Evolutionary conservation across 2,888 invertebrate species (phyloP).

Genomic region (Thymelicus sylvestris): DNA sequence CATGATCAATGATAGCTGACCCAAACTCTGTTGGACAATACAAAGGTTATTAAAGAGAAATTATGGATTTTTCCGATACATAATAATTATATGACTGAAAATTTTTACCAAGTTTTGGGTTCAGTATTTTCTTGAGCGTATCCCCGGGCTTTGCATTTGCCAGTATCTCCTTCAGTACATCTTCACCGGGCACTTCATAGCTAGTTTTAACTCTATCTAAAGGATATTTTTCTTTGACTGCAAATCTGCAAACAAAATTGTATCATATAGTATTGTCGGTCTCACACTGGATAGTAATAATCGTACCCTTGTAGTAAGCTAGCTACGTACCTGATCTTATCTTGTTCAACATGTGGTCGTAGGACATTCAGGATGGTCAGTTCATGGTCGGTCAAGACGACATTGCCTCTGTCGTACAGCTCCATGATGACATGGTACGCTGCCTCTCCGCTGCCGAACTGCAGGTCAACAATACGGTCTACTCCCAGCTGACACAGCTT

Average conservation of each 20-base stretch:
- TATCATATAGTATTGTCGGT: not conserved
- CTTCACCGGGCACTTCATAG: slow-evolving; percentile 80
- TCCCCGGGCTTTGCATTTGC: slow-evolving; percentile 88
- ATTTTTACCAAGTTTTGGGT: slow-evolving; percentile 88
- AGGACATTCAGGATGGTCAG: slow-evolving; percentile 96
- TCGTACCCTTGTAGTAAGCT: too few relatives aligned
- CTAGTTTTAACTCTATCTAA: slow-evolving; percentile 89
- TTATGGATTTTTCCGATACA: too few relatives aligned
- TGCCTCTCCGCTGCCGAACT: slow-evolving; percentile 97
- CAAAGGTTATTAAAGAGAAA: not conserved
- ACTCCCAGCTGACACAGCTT: slow-evolving; percentile 93
- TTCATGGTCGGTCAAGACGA: slow-evolving; percentile 96
- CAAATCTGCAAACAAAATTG: slow-evolving; percentile 86
- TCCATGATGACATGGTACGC: slow-evolving; percentile 98
- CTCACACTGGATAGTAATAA: too few relatives aligned
- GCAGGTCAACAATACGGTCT: slow-evolving; percentile 97
- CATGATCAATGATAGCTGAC: slow-evolving; percentile 95
- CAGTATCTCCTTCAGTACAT: slow-evolving; percentile 85
- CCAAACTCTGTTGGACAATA: slow-evolving; percentile 89
- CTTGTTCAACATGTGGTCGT: slow-evolving; percentile 95
- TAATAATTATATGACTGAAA: not conserved
- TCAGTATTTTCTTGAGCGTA: slow-evolving; percentile 91
- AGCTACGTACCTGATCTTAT: slow-evolving; percentile 87
- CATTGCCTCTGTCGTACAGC: slow-evolving; percentile 97
- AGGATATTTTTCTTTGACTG: slow-evolving; percentile 96